A percentile compares a stretch with the other conserved stretches of the same genome.
phyloP scores from a whole-genome alignment of 1,140 invertebrate species.

The Reticulitermes speratus region DNA sequence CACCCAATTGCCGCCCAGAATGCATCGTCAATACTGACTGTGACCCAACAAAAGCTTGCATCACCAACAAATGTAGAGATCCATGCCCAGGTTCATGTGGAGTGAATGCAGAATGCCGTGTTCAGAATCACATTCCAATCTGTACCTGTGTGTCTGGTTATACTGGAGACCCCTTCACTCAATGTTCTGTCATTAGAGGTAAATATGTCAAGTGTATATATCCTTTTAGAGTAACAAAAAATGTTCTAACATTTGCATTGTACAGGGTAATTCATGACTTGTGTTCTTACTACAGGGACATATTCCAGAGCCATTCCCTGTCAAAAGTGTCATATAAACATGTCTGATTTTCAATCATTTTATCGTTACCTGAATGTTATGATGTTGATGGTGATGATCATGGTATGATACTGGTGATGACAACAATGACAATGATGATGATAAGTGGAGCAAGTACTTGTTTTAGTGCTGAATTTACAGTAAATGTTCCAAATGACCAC shows the following conservation, averaged over 20 bases:
- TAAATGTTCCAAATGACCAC: too few relatives aligned
- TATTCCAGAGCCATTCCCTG: too few relatives aligned
- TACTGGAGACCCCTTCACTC: constrained; percentile 62
- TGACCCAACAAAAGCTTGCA: constrained; percentile 55
- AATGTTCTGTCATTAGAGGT: constrained; percentile 45
- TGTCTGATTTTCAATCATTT: too few relatives aligned
- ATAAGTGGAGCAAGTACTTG: too few relatives aligned
- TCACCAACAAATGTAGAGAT: constrained; percentile 65
- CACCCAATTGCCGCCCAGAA: constrained; percentile 58
- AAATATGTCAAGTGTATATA: constrained; percentile 24
- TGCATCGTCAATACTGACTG: constrained; percentile 57
- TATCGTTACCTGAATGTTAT: too few relatives aligned
- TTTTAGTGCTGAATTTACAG: too few relatives aligned
- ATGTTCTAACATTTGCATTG: background rate
- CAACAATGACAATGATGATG: too few relatives aligned
- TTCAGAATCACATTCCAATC: constrained; percentile 73
- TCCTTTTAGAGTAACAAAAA: background rate
- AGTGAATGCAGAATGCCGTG: constrained; percentile 64
- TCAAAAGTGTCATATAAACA: too few relatives aligned
- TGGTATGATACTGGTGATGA: too few relatives aligned
- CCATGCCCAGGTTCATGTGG: constrained; percentile 71
- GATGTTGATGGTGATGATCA: too few relatives aligned
- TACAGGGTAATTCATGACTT: too few relatives aligned
- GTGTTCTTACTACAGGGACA: too few relatives aligned
- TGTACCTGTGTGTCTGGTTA: constrained; percentile 65